These are phyloP conservation scores for Sinotaia quadrata DNA, from an alignment of 2,888 invertebrate genomes.

Conservation along the genomic window DNA sequence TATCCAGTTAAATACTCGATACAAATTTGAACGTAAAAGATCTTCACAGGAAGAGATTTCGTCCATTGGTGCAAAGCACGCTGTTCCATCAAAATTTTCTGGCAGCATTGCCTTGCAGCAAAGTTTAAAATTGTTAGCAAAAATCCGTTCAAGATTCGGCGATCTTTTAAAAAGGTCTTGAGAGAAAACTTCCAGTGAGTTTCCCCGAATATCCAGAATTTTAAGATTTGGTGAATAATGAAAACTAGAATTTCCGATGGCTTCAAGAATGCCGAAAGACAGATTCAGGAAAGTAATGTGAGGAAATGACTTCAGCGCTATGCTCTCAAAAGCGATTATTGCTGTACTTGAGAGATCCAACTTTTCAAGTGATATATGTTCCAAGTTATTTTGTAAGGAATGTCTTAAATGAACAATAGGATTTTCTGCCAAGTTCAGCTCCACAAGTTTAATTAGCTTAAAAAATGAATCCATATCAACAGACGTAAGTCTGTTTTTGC, in stretches of 20 bases:
- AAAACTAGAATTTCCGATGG: too few species aligned
- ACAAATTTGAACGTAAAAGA: neutral
- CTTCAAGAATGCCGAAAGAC: too few species aligned
- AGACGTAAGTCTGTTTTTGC: conserved; percentile 2
- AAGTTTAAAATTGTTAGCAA: conserved; percentile 9
- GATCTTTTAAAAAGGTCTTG: too few species aligned
- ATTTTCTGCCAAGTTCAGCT: too few species aligned
- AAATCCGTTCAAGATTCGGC: neutral
- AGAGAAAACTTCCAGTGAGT: too few species aligned
- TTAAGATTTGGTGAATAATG: too few species aligned
- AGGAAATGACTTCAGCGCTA: too few species aligned
- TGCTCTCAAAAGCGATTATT: too few species aligned
- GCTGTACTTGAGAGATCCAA: neutral
- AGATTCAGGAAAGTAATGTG: too few species aligned
- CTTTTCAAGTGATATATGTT: neutral
- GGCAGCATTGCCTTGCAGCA: neutral
- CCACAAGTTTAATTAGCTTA: neutral
- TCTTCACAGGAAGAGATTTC: conserved; percentile 18
- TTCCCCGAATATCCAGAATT: too few species aligned
- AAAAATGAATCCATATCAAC: conserved; percentile 6
- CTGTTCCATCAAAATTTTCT: neutral
- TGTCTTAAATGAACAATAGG: too few species aligned
- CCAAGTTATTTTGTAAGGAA: neutral
- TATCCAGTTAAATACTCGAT: conserved; percentile 1
- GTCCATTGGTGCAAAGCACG: conserved; percentile 1